Evolutionary conservation across 2,888 invertebrate species (phyloP), one percentile per base, ranked within the genome.

Genomic region (Aphrophora alni): DNA sequence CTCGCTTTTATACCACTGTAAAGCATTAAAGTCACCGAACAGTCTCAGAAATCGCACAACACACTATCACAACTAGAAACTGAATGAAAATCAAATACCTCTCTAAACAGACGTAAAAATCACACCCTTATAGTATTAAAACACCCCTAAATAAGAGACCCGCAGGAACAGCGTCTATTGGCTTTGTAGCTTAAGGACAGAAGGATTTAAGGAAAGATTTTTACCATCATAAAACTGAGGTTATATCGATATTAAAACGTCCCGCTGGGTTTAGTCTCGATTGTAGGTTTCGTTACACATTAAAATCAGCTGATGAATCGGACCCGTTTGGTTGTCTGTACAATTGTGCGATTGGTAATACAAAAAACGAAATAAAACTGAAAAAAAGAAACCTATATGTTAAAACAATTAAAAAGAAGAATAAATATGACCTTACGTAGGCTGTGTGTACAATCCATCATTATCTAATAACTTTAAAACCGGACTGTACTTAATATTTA

Each of bases 121-220:
- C 59, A 59, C 59, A 59, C 59, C 59, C 59, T 59, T 21, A 21
- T 21, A 21, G 59, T 59, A 59, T 59, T 59, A 59, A 59, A 59
- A 59, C 59, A n/a, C n/a, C 59, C 59, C 59, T 59, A 59, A 59
- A 59, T 59, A 59, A 21, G 59, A 59, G n/a, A 21, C 59, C 21
- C 44, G 14, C 44, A 44, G 44, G 44, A 44, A 44, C 59, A 59
- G 14, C 59, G 59, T 59, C 59, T 59, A 59, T 59, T 59, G 59
- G 59, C 21, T 59, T 59, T 59, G 59, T 59, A 59, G 21, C 44
- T 7, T 14, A 59, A n/a, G 59, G 59, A 59, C 59, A 59, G 59
- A 59, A 59, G 59, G 59, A 59, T 59, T 59, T 59, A 59, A 59
- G 59, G 59, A n/a, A 59, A 59, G 59, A 59, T 59, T 59, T n/a